These are phyloP conservation scores for Petrocephalus zakoni DNA, from an alignment of 2,113 vertebrate genomes.

Conservation along the genomic window DNA sequence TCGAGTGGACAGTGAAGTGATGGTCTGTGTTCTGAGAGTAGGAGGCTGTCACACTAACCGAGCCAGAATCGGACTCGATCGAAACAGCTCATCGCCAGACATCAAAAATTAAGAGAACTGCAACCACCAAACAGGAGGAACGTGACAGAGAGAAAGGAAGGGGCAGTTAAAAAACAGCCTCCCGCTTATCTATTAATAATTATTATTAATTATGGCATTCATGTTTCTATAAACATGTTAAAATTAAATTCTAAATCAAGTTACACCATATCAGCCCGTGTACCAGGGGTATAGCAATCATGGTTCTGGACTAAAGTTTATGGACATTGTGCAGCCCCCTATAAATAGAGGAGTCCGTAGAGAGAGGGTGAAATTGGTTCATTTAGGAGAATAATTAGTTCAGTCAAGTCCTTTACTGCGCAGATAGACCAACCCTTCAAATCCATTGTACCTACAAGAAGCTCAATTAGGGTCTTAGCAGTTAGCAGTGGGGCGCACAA, in stretches of 20 bases:
- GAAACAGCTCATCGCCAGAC: neutral
- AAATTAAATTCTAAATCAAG: neutral
- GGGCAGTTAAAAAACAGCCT: neutral
- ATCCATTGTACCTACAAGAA: neutral
- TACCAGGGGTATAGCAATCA: neutral
- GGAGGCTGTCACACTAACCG: neutral
- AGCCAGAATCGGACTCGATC: neutral
- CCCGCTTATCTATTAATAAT: neutral
- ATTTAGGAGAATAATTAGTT: slow-evolving; percentile 2
- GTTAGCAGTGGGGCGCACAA: neutral
- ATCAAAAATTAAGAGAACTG: neutral
- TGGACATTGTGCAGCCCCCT: neutral
- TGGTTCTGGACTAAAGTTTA: neutral
- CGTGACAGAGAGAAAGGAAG: neutral
- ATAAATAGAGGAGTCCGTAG: neutral
- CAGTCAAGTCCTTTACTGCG: neutral
- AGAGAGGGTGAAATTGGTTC: neutral
- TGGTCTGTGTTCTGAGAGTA: neutral
- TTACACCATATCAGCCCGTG: neutral
- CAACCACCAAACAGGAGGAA: neutral
- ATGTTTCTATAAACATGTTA: neutral
- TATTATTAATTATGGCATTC: neutral
- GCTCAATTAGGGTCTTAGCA: neutral
- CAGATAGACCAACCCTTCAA: neutral
- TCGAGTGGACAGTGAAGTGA: neutral